These are phyloP conservation scores for Campoletis raptor DNA, from an alignment of 2,888 invertebrate genomes.

Conservation along the genomic window DNA sequence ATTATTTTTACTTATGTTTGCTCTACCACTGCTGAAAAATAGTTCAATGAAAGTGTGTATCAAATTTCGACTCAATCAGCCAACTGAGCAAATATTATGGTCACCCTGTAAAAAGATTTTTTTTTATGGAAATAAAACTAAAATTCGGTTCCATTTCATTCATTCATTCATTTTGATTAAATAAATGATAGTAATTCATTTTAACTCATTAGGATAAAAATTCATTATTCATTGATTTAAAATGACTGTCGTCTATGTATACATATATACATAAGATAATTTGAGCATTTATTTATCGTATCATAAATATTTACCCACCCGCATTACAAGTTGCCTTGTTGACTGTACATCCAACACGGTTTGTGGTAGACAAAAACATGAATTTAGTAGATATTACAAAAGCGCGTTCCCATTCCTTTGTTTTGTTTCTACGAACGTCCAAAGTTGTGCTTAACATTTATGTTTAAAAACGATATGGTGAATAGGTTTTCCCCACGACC, in stretches of 20 bases:
- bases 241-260: not conserved
- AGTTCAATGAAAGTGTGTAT: too few species aligned
- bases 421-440: not conserved
- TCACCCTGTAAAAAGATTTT: too few species aligned
- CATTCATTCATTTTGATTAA: too few species aligned
- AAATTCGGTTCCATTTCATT: too few species aligned
- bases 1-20: too few species aligned
- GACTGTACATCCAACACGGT: conserved; percentile 5
- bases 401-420: conserved; percentile 33
- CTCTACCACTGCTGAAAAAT: too few species aligned
- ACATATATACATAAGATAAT: not conserved
- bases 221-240: not conserved
- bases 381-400: conserved; percentile 58
- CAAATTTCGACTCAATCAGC: too few species aligned
- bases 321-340: conserved; percentile 49
- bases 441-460: not conserved
- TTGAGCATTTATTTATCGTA: conserved; percentile 7
- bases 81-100: too few species aligned
- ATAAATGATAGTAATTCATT: not conserved
- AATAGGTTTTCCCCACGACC: conserved; percentile 23
- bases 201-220: not conserved
- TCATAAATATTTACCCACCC: conserved; percentile 45
- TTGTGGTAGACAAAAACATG: conserved; percentile 51
- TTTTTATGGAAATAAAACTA: too few species aligned
- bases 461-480: not conserved